A percentile compares a stretch with the other conserved stretches of the same genome.
These are phyloP conservation scores for Philopedon plagiatum DNA, from an alignment of 2,888 invertebrate genomes.

Conservation along the genomic window DNA sequence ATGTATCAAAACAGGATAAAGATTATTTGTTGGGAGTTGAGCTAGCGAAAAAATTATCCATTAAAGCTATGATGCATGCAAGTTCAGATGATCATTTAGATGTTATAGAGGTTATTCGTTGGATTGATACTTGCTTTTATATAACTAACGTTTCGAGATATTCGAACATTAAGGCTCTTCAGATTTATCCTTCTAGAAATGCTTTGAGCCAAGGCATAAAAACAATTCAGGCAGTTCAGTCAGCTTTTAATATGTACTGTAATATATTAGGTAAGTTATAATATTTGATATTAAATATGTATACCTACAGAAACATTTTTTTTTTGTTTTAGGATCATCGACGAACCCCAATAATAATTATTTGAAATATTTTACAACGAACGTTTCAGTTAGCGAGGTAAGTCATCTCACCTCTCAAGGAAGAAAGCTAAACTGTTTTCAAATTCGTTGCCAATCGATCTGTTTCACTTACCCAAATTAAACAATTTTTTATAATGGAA, in stretches of 20 bases:
- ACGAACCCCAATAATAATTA: slow-evolving; percentile 3
- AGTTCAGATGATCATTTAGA: slow-evolving; percentile 27
- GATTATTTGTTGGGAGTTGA: slow-evolving; percentile 29
- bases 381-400: slow-evolving; percentile 2
- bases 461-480: too few species aligned
- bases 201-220: neutral
- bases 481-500: too few species aligned
- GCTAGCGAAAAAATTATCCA: slow-evolving; percentile 39
- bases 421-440: too few species aligned
- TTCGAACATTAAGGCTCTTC: neutral
- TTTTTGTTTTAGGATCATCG: slow-evolving; percentile 7
- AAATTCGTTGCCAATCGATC: too few species aligned
- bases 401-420: too few species aligned
- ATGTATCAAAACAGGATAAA: slow-evolving; percentile 3
- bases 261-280: slow-evolving; percentile 19
- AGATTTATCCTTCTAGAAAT: slow-evolving; percentile 15
- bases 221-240: slow-evolving; percentile 25
- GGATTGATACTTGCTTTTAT: slow-evolving; percentile 55
- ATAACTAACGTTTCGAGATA: slow-evolving; percentile 19
- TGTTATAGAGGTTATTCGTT: slow-evolving; percentile 55
- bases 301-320: neutral
- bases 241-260: slow-evolving; percentile 16
- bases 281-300: neutral
- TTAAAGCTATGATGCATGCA: slow-evolving; percentile 37
- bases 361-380: slow-evolving; percentile 22